These are phyloP conservation scores for Drosophila equinoxialis DNA, from an alignment of 1,140 invertebrate species.

Conservation along the genomic window DNA sequence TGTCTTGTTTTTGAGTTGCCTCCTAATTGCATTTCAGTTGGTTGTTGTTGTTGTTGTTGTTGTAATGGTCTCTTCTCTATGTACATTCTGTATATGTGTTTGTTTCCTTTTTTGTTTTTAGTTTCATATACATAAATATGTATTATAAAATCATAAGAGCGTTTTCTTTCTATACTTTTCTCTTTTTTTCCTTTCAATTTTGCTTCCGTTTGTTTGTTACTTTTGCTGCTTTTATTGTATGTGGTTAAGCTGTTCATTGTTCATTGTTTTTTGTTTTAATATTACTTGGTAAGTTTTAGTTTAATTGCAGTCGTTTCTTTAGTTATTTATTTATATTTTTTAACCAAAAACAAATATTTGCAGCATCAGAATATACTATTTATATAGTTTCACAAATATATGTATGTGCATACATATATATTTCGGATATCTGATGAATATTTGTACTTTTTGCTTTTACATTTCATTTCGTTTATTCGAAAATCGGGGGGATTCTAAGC, in stretches of 20 bases:
- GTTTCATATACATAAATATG: slow-evolving; percentile 10
- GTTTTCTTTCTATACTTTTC: slow-evolving; percentile 56
- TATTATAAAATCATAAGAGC: slow-evolving; percentile 79
- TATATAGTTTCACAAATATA: neutral
- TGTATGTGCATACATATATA: slow-evolving; percentile 3
- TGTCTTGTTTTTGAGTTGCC: neutral
- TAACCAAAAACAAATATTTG: slow-evolving; percentile 35
- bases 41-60: neutral
- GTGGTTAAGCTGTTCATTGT: slow-evolving; percentile 41
- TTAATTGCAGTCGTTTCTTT: slow-evolving; percentile 65
- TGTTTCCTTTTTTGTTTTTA: slow-evolving; percentile 31
- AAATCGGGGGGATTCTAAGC: slow-evolving; percentile 9
- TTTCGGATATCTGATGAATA: slow-evolving; percentile 11
- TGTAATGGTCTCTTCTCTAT: neutral
- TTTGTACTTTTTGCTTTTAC: slow-evolving; percentile 13
- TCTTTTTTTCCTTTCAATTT: slow-evolving; percentile 2
- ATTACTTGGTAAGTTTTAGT: slow-evolving; percentile 37
- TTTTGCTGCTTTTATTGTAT: slow-evolving; percentile 23
- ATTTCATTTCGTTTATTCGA: slow-evolving; percentile 1
- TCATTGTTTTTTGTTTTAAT: slow-evolving; percentile 19
- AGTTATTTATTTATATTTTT: slow-evolving; percentile 27
- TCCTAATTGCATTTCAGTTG: slow-evolving; percentile 34
- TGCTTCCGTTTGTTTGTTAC: slow-evolving; percentile 13
- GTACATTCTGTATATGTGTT: neutral
- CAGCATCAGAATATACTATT: slow-evolving; percentile 19